Evolutionary conservation across 1,140 invertebrate species (phyloP), one percentile per base, ranked within the genome.

Genomic region (Hypsibius dujardini): DNA sequence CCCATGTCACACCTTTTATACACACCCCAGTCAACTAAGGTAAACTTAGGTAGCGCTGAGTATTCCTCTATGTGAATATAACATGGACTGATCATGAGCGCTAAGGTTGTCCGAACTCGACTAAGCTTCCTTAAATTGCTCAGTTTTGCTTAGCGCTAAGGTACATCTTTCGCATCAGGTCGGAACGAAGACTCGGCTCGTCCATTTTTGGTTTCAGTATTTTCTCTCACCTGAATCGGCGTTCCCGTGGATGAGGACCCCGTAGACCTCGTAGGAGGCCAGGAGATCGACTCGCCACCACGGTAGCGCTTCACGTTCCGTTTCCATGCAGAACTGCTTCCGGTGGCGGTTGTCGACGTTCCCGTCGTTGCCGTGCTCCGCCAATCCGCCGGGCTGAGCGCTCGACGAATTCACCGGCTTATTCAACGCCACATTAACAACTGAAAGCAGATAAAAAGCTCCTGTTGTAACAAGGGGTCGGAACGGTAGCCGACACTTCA

Each of bases 281-380:
- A 67, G 62, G 3, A 67, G 62, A 67, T 67, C 62, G 12, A 67
- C 62, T 45, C 45, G 12, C 62, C 62, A 67, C 62, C 62, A 67
- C 12, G 62, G 62, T 15, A 15, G 42, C 12, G 12, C 62, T 45
- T 67, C 62, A 7, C 42, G 12, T 45, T 12, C 3, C 42, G 62
- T 67, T 45, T 67, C 62, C 62, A 67, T 42, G 62, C 62, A 67
- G 42, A 67, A 67, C 62, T 67, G 62, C 62, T 42, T 42, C 3
- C 62, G 12, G 42, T 67, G 62, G 3, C 62, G 62, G 45, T 67
- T 67, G 45, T 67, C 62, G 3, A 67, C 62, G 42, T 67, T 67
- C 42, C 62, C 62, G 42, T 67, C 62, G 42, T 67, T 67, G 12
- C 62, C 62, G 45, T 67, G 62, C 62, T 67, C 62, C 12, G 62